Evolutionary conservation across 2,888 invertebrate genomes (phyloP).

Genomic region (Ectropis crepuscularia): DNA sequence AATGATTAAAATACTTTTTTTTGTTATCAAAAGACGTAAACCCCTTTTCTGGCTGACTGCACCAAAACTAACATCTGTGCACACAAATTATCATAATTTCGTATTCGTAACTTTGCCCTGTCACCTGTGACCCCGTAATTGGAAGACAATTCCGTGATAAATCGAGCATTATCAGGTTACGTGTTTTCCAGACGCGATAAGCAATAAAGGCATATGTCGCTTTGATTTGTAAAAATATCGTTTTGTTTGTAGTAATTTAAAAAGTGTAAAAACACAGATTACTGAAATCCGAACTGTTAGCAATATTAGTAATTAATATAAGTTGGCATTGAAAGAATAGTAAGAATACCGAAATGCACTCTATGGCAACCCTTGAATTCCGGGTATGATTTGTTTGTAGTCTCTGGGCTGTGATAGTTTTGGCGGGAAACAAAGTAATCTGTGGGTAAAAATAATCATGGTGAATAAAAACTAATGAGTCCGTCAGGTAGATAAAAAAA

Average conservation of each 20-base stretch:
- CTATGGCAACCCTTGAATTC: too few relatives aligned
- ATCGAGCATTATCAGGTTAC: slow-evolving; percentile 46
- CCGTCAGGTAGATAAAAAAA: too few relatives aligned
- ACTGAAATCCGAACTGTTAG: too few relatives aligned
- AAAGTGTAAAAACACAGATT: too few relatives aligned
- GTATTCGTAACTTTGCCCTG: slow-evolving; percentile 1
- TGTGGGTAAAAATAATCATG: too few relatives aligned
- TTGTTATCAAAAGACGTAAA: neutral
- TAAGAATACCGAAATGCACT: too few relatives aligned
- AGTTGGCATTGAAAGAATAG: too few relatives aligned
- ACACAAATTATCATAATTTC: slow-evolving; percentile 22
- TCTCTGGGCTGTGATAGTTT: too few relatives aligned
- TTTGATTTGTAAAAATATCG: slow-evolving; percentile 14
- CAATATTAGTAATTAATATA: too few relatives aligned
- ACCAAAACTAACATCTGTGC: slow-evolving; percentile 14
- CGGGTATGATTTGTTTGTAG: too few relatives aligned
- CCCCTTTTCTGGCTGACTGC: neutral
- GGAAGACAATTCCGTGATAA: slow-evolving; percentile 55
- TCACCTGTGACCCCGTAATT: slow-evolving; percentile 39
- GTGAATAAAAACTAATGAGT: too few relatives aligned
- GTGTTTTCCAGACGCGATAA: slow-evolving; percentile 50
- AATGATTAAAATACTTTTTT: neutral
- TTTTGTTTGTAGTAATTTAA: slow-evolving; percentile 30
- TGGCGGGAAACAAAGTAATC: too few relatives aligned
- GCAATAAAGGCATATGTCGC: slow-evolving; percentile 48